Conservation (phyloP, 2,113 vertebrate genomes). For the Pimephales promelas region DNA sequence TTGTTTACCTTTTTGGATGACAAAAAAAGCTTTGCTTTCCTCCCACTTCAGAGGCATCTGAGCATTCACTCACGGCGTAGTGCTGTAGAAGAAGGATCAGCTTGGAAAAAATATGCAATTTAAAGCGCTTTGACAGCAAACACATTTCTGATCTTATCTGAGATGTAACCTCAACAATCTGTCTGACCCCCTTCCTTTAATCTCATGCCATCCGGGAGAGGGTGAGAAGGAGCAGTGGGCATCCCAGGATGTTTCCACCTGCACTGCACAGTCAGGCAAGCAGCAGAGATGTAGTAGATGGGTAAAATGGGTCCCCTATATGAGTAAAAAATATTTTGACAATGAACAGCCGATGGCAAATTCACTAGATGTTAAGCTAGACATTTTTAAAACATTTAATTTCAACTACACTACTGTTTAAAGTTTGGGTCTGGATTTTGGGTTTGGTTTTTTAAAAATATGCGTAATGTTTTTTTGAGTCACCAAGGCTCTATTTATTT, state of each 20-base stretch:
- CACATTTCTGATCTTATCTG: constrained; percentile 35
- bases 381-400: not conserved
- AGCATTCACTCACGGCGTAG: constrained; percentile 41
- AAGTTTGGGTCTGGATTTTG: not conserved
- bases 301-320: not conserved
- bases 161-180: constrained; percentile 38
- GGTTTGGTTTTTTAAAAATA: too few relatives aligned
- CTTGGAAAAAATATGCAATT: constrained; percentile 26
- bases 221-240: constrained; percentile 18
- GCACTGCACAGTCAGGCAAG: not conserved
- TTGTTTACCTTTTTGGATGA: constrained; percentile 34
- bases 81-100: not conserved
- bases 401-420: not conserved
- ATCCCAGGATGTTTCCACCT: not conserved
- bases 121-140: constrained; percentile 35
- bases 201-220: constrained; percentile 46
- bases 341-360: not conserved
- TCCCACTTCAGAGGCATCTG: constrained; percentile 47
- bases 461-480: too few relatives aligned
- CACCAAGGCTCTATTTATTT: too few relatives aligned
- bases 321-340: not conserved
- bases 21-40: constrained; percentile 47
- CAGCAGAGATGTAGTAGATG: not conserved
- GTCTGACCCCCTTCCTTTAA: constrained; percentile 41
- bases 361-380: not conserved